Evolutionary conservation across 2,888 invertebrate genomes (phyloP).

Genomic region (Cataglyphis rosenhaueri): DNA sequence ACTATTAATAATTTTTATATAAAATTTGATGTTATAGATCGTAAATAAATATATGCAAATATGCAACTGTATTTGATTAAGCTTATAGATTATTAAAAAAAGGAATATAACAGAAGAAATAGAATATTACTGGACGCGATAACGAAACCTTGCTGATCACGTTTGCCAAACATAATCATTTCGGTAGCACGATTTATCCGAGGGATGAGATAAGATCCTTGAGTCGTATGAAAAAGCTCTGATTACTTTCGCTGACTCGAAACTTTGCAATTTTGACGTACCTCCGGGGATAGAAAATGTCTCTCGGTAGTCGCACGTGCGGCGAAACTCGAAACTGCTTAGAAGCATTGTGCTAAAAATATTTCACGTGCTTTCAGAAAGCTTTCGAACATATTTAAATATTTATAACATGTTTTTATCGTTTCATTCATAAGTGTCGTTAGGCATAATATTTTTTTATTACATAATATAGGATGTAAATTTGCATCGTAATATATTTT

Average conservation of each 20-base stretch:
- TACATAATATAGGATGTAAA: background rate
- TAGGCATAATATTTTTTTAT: background rate
- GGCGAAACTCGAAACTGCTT: constrained; percentile 59
- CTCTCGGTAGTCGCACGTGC: constrained; percentile 60
- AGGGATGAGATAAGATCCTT: constrained; percentile 42
- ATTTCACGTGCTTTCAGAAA: constrained; percentile 24
- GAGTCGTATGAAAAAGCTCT: constrained; percentile 35
- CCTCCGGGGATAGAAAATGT: constrained; percentile 32
- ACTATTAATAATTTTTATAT: background rate
- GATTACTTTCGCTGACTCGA: constrained; percentile 16
- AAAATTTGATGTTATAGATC: background rate
- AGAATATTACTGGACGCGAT: constrained; percentile 5
- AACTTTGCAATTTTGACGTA: constrained; percentile 57
- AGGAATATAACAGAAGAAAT: background rate
- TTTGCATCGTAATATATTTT: background rate
- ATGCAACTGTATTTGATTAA: background rate
- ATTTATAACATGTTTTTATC: constrained; percentile 24
- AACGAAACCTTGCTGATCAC: constrained; percentile 30
- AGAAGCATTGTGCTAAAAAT: background rate
- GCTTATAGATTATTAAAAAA: background rate
- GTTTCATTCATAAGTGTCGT: background rate
- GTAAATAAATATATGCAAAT: constrained; percentile 7
- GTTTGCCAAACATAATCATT: constrained; percentile 52
- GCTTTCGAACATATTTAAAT: constrained; percentile 18
- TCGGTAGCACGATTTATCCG: constrained; percentile 27